phyloP scores from a whole-genome alignment of 2,888 invertebrate genomes.

The Aspidiotus destructor region DNA sequence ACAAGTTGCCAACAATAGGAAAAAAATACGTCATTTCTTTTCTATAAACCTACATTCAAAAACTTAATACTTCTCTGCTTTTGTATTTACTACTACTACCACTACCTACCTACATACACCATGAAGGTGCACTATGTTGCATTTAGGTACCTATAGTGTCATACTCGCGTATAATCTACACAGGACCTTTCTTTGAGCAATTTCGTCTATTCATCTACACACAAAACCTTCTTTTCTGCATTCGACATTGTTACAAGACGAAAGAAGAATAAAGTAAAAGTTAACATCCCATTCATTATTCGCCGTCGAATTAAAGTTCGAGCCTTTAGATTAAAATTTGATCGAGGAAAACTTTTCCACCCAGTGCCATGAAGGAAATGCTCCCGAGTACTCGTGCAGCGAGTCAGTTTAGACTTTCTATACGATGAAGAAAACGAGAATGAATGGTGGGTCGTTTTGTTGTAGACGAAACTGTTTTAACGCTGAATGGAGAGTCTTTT shows the following conservation, averaged over 20 bases:
- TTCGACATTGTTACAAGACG: slow-evolving; percentile 19
- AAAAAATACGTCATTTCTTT: slow-evolving; percentile 12
- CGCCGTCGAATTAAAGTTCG: slow-evolving; percentile 31
- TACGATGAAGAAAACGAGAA: not conserved
- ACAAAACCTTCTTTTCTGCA: slow-evolving; percentile 29
- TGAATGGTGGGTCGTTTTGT: slow-evolving; percentile 22
- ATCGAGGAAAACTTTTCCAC: slow-evolving; percentile 25
- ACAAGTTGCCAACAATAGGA: slow-evolving; percentile 31
- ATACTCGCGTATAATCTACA: no score
- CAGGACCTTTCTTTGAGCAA: not conserved
- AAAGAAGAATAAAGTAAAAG: slow-evolving; percentile 27
- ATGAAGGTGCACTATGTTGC: no score
- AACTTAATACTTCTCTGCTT: slow-evolving; percentile 11
- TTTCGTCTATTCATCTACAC: not conserved
- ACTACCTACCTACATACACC: no score
- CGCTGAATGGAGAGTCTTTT: slow-evolving; percentile 27
- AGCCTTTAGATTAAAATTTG: slow-evolving; percentile 32
- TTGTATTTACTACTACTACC: no score
- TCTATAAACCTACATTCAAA: slow-evolving; percentile 33
- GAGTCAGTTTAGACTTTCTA: no score
- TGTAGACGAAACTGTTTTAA: slow-evolving; percentile 28
- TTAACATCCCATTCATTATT: slow-evolving; percentile 33
- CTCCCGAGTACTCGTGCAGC: no score
- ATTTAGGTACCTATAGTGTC: no score
- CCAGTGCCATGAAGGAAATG: no score